Evolutionary conservation across 1,140 invertebrate genomes (phyloP).

Genomic region (Drosophila nebulosa): DNA sequence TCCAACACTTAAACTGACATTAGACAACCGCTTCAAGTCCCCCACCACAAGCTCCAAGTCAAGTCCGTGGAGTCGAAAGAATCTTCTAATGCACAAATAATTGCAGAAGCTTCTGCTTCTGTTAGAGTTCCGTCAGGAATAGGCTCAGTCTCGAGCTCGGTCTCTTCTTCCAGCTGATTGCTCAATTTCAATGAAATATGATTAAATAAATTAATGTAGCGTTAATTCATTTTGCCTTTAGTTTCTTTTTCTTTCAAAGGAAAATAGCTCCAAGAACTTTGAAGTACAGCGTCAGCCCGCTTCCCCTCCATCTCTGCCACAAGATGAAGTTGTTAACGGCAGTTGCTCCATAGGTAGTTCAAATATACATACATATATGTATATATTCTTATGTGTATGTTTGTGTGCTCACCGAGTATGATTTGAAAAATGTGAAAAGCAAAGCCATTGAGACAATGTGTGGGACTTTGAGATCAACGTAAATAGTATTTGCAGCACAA

Average conservation of each 20-base stretch:
- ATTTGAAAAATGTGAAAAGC: neutral
- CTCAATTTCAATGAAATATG: conserved; percentile 77
- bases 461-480: neutral
- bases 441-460: neutral
- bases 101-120: conserved; percentile 58
- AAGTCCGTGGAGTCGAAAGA: conserved; percentile 4
- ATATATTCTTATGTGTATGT: neutral
- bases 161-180: conserved; percentile 54
- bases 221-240: conserved; percentile 68
- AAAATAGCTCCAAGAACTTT: conserved; percentile 47
- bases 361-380: neutral
- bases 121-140: conserved; percentile 22
- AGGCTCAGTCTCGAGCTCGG: too few relatives aligned
- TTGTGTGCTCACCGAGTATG: neutral
- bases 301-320: neutral
- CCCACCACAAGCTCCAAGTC: neutral
- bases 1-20: conserved; percentile 74
- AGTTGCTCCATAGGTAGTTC: neutral
- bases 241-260: conserved; percentile 29
- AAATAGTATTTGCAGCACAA: neutral
- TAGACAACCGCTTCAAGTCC: conserved; percentile 51
- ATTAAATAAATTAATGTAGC: conserved; percentile 78
- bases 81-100: conserved; percentile 76
- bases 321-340: conserved; percentile 28
- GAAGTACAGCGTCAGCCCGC: conserved; percentile 4